A percentile compares a stretch with the other conserved stretches of the same genome.
Conservation (phyloP, 2,113 vertebrate species). For the Orthonyx spaldingii region DNA sequence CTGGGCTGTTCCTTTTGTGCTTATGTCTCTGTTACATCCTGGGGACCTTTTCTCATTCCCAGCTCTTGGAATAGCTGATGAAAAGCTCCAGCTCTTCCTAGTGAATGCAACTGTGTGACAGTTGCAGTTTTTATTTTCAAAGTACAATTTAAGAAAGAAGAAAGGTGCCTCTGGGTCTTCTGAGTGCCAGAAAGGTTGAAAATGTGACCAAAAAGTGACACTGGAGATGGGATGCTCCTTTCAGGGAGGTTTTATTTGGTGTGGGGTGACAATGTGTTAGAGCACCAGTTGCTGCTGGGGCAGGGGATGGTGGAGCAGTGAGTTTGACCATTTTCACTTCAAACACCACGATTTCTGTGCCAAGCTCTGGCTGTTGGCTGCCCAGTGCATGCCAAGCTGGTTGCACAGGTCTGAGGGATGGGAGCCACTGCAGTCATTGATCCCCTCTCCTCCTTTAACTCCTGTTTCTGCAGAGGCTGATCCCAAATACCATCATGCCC, state of each 20-base stretch:
- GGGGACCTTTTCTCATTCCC: not conserved
- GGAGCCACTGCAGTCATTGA: not conserved
- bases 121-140: not conserved
- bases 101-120: not conserved
- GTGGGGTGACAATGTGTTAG: not conserved
- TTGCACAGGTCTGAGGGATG: not conserved
- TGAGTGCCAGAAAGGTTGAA: not conserved
- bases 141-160: not conserved
- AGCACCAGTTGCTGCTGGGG: not conserved
- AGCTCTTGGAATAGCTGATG: not conserved
- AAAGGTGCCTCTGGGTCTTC: not conserved
- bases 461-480: not conserved
- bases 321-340: not conserved
- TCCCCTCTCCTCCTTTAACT: not conserved
- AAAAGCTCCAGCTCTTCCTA: not conserved
- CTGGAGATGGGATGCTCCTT: not conserved
- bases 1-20: not conserved
- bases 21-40: not conserved
- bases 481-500: not conserved
- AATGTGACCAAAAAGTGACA: not conserved
- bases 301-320: not conserved
- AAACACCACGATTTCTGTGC: fast-evolving
- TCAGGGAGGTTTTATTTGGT: not conserved
- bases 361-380: not conserved
- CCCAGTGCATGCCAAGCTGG: fast-evolving